Evolutionary conservation across 2,888 invertebrate species (phyloP).

Genomic region (Melanostoma mellinum): DNA sequence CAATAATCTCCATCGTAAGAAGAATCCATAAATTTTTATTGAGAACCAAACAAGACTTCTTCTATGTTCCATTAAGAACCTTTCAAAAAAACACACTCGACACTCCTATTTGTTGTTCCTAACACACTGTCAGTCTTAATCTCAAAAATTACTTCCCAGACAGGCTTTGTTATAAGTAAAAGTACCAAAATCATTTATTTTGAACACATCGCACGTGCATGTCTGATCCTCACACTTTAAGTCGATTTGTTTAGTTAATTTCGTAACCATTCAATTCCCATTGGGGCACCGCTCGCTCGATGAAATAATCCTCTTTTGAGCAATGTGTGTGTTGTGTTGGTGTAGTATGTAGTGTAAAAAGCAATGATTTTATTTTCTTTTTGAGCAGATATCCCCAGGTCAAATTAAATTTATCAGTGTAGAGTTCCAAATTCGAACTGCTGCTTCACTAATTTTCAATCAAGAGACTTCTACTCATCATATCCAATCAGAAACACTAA

Average conservation of each 20-base stretch:
- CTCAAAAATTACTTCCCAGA: no score
- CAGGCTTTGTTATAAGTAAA: no score
- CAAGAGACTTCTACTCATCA: background rate
- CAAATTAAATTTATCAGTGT: background rate
- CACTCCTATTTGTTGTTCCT: no score
- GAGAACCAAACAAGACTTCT: no score
- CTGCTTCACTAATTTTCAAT: conserved; percentile 25
- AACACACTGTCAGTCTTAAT: no score
- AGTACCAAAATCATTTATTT: conserved; percentile 1
- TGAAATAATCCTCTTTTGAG: background rate
- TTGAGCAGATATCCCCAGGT: background rate
- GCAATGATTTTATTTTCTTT: no score
- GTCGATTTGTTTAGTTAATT: conserved; percentile 43
- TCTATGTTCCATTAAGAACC: no score
- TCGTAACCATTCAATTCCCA: background rate
- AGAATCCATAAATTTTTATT: no score
- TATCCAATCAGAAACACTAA: background rate
- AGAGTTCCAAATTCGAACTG: conserved; percentile 7
- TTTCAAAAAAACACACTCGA: no score
- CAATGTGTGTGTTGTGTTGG: background rate
- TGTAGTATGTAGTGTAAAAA: background rate
- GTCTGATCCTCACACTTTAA: conserved; percentile 33
- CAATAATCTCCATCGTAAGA: no score
- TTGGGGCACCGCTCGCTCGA: conserved; percentile 7
- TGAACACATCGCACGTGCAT: conserved; percentile 40